phyloP scores from a whole-genome alignment of 2,888 invertebrate genomes.

The Pocota personata region DNA sequence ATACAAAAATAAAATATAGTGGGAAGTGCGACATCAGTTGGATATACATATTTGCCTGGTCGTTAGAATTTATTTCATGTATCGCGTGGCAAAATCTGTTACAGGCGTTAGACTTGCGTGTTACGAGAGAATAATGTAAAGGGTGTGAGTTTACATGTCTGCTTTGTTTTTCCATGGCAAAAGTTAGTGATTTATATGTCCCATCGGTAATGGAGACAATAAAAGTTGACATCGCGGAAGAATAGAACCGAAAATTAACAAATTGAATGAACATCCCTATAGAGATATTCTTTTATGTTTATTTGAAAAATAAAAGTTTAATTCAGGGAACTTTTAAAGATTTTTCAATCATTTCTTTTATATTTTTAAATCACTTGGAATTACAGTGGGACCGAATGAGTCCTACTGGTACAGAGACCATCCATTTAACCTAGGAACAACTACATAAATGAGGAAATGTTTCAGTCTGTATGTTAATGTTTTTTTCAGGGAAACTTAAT shows the following conservation, averaged over 20 bases:
- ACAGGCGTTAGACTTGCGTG: conserved; percentile 51
- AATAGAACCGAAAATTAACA: conserved; percentile 10
- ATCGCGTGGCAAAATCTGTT: conserved; percentile 63
- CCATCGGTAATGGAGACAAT: conserved; percentile 5
- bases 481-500: no score
- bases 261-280: background rate
- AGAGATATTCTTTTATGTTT: background rate
- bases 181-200: conserved; percentile 17
- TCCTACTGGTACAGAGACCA: no score
- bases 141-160: conserved; percentile 43
- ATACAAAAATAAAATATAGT: conserved; percentile 25
- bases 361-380: background rate
- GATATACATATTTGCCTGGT: background rate
- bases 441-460: no score
- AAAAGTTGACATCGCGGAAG: conserved; percentile 23
- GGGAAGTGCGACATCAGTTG: conserved; percentile 43
- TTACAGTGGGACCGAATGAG: no score
- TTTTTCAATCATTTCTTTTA: background rate
- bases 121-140: conserved; percentile 5
- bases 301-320: background rate
- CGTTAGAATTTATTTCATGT: conserved; percentile 26
- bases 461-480: no score
- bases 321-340: background rate
- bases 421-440: no score
- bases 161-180: background rate